Percentiles rank a stretch among this genome's conserved stretches.
These are phyloP conservation scores for Catonia carolina DNA, from an alignment of 2,888 invertebrate species.

Conservation along the genomic window DNA sequence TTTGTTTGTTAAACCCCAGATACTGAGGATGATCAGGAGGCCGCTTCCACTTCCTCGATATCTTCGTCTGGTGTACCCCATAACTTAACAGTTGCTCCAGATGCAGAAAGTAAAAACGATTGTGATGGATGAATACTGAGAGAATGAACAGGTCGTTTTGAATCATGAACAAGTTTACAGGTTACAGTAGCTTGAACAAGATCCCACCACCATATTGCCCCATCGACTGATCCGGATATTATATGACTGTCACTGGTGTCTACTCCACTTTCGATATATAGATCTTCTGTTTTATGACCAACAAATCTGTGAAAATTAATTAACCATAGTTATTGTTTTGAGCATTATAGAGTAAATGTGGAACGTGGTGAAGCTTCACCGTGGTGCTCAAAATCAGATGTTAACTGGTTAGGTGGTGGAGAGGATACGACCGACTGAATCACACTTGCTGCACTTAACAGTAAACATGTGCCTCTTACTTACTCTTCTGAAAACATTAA, in stretches of 20 bases:
- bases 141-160: conserved; percentile 62
- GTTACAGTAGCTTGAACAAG: conserved; percentile 64
- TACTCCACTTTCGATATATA: conserved; percentile 80
- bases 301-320: conserved; percentile 51
- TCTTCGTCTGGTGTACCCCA: conserved; percentile 49
- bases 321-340: too few species aligned
- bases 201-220: conserved; percentile 83
- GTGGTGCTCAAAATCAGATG: too few species aligned
- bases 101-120: conserved; percentile 63
- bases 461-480: too few species aligned
- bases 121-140: conserved; percentile 74
- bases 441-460: too few species aligned
- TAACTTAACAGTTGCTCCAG: conserved; percentile 61
- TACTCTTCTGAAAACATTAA: too few species aligned
- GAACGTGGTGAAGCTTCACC: too few species aligned
- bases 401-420: too few species aligned
- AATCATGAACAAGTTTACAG: conserved; percentile 47
- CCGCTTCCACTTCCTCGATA: conserved; percentile 20
- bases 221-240: conserved; percentile 84
- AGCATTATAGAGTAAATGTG: too few species aligned
- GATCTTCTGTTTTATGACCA: conserved; percentile 77
- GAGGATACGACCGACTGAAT: too few species aligned
- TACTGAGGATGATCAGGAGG: not conserved
- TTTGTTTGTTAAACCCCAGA: too few species aligned
- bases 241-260: conserved; percentile 78